Conservation (phyloP, 1,140 invertebrate species). For the Diplogasteroides magnus region DNA sequence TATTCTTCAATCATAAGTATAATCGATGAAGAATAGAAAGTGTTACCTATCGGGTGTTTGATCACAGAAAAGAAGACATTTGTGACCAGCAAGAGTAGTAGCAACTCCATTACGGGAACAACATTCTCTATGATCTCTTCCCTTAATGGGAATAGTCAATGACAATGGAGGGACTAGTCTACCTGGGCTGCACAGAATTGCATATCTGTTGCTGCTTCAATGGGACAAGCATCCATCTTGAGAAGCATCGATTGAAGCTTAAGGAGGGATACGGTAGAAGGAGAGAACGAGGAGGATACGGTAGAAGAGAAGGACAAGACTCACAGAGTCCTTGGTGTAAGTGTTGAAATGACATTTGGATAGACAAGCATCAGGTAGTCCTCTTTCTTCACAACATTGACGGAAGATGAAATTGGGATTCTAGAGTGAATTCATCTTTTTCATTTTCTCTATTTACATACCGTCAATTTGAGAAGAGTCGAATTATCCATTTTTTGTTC, state of each 20-base stretch:
- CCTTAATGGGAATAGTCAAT: not conserved
- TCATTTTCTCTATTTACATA: not conserved
- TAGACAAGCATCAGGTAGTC: constrained; percentile 28
- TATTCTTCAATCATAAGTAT: constrained; percentile 16
- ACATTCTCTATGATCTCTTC: constrained; percentile 5
- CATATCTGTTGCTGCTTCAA: constrained; percentile 24
- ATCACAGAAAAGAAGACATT: constrained; percentile 37
- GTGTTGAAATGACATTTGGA: constrained; percentile 28
- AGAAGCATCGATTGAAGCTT: constrained; percentile 25
- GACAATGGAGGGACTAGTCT: not conserved
- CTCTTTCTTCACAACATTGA: constrained; percentile 21
- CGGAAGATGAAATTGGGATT: constrained; percentile 31
- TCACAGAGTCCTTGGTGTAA: constrained; percentile 13
- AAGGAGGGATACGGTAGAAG: not conserved
- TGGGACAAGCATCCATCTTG: constrained; percentile 16
- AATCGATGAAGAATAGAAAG: not conserved
- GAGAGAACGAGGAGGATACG: not conserved
- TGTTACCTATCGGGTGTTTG: constrained; percentile 30
- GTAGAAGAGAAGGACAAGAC: not conserved
- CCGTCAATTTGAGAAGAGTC: constrained; percentile 8
- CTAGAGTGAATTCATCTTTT: constrained; percentile 3
- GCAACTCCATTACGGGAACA: constrained; percentile 31
- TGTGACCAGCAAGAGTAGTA: constrained; percentile 32
- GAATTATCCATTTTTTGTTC: not conserved
- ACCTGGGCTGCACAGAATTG: constrained; percentile 31